Evolutionary conservation across 2,888 invertebrate genomes (phyloP).

Genomic region (Erebia aethiops): DNA sequence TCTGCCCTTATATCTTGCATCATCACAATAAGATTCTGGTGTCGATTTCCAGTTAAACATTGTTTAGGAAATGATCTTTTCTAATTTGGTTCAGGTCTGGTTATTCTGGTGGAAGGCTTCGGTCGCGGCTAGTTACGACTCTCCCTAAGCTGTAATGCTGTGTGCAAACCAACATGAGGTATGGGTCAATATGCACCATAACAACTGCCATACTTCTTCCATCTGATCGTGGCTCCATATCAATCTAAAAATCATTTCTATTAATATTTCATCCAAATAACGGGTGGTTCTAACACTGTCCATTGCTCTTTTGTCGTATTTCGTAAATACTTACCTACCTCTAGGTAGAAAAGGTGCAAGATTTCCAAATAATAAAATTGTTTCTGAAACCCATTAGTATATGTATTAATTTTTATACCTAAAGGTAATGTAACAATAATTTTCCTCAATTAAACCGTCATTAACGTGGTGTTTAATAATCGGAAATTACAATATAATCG

Average conservation of each 20-base stretch:
- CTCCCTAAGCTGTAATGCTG: slow-evolving; percentile 12
- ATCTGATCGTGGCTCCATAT: slow-evolving; percentile 9
- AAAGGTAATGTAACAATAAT: not conserved
- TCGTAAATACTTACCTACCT: too few relatives aligned
- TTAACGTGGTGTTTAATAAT: not conserved
- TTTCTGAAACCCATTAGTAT: too few relatives aligned
- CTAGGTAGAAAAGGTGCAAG: too few relatives aligned
- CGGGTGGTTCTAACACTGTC: not conserved
- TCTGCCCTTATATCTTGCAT: not conserved
- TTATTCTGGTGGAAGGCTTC: slow-evolving; percentile 21
- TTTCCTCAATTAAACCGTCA: slow-evolving; percentile 5
- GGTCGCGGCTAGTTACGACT: slow-evolving; percentile 18
- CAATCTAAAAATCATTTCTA: slow-evolving; percentile 9
- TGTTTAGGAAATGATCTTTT: slow-evolving; percentile 13
- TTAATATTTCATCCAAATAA: slow-evolving; percentile 4
- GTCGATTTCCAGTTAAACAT: not conserved
- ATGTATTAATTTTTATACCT: too few relatives aligned
- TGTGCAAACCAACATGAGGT: slow-evolving; percentile 15
- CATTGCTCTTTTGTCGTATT: not conserved
- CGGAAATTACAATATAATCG: slow-evolving; percentile 14
- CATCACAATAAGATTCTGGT: not conserved
- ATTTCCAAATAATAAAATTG: too few relatives aligned
- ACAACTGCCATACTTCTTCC: slow-evolving; percentile 17
- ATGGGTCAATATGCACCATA: slow-evolving; percentile 15
- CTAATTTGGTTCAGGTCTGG: slow-evolving; percentile 19